Evolutionary conservation across 2,888 invertebrate species (phyloP), one percentile per base, ranked within the genome.

Genomic region (Trichogramma evanescens): DNA sequence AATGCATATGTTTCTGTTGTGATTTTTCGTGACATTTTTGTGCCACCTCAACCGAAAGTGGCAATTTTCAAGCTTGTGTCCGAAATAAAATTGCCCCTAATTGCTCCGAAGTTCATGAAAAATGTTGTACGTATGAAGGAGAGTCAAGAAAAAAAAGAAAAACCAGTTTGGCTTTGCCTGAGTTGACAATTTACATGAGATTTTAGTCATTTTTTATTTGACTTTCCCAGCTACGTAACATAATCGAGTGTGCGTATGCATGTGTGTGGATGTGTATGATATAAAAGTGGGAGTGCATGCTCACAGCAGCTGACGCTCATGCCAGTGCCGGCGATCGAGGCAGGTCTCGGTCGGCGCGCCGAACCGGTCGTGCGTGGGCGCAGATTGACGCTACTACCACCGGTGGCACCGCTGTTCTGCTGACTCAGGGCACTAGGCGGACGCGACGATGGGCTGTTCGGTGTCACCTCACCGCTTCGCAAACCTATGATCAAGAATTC

Each of bases 351-450:
- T 78, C 86, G 88, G 76, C 86, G 84, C 82, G 70, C 82, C 82
- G 48, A 50, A 7, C 59, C 57, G 41, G 82, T 82, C 72, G 83
- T 80, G 73, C 83, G 84, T 70, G 83, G 82, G 71, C 86, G 82
- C 71, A 88, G 83, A 74, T 72, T 77, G 69, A 78, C 76, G 68
- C 70, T 75, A 73, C 76, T 74, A 72, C 76, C 75, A 68, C 72
- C 74, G 70, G 84, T 82, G 72, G 86, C 84, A 73, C 81, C 82
- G 74, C 84, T 84, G 77, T 84, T 84, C 73, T 84, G 83, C 74
- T 85, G 84, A 76, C 89, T 92, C 83, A 93, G 84, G 70, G 93
- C 91, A 81, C 92, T 92, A 78, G 89, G 89, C 66, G 93, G 93
- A 77, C 93, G 84, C 69, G 93, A 93, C 58, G 45, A n/a, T 65